Evolutionary conservation across 1,140 invertebrate species (phyloP), one percentile per base, ranked within the genome.

Genomic region (Drosophila athabasca): DNA sequence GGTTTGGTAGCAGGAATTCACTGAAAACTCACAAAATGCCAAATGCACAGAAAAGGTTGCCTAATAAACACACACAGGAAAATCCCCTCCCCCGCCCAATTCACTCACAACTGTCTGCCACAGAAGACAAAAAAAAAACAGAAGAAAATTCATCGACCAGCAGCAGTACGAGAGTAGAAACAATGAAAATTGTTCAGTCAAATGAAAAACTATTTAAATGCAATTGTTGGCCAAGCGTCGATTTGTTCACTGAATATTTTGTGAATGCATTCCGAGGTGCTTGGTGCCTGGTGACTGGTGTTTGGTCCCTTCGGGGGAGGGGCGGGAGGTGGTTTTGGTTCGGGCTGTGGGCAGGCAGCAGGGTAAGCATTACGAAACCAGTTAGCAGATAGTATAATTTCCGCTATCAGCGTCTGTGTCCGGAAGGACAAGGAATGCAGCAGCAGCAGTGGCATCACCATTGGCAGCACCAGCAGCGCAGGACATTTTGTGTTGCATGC

Each of bases 161-260:
- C 31, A 31, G 46, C 52, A 17, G 41, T 31, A 43, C 15, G 44
- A 72, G 44, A 72, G 31, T 19, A 62, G 41, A 51, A 46, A 70
- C 17, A 50, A 57, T 31, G 48, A 51, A 58, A 77, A 87, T 84
- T 85, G 81, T 62, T 39, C 78, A 85, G 82, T 87, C 78, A 78
- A 85, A 87, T 85, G 81, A 87, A 85, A 87, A 85, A 78, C 81
- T 87, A 81, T 85, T 85, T 85, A 88, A 85, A 87, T 87, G 78
- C 81, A 85, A 87, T 85, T 85, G 82, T 79, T 87, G 82, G 73
- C 81, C 82, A 73, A 75, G 74, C 65, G 82, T 82, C 81, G 81
- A 85, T 85, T 87, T 85, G 83, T 52, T 88, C 81, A 85, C 83
- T 85, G 81, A 85, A 82, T 87, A 87, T 77, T 81, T 70, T 70